Percentiles rank a stretch among this genome's conserved stretches.
phyloP scores from a whole-genome alignment of 2,888 invertebrate genomes.

The Tenthredo distinguenda region DNA sequence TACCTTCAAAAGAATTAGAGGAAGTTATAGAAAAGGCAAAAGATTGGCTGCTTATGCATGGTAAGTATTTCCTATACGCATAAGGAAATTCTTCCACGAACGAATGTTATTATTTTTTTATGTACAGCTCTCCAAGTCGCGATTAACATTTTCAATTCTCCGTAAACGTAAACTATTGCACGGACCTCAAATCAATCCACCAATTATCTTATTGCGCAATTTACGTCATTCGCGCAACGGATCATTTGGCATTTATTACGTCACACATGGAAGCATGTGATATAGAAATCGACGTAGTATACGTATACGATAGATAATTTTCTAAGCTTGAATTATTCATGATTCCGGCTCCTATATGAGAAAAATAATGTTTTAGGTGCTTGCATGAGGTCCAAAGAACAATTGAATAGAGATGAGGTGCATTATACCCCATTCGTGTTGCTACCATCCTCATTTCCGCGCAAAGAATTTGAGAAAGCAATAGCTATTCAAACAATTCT shows the following conservation, averaged over 20 bases:
- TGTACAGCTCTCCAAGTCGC: not conserved
- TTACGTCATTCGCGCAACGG: not conserved
- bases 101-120: not conserved
- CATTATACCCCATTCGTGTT: conserved; percentile 90
- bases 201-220: not conserved
- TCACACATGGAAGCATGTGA: not conserved
- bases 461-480: conserved; percentile 87
- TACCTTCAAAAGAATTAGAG: conserved; percentile 82
- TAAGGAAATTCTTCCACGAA: not conserved
- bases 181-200: not conserved
- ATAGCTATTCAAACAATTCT: conserved; percentile 86
- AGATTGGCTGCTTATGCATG: conserved; percentile 93
- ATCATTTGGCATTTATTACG: not conserved
- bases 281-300: not conserved
- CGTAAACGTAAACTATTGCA: not conserved
- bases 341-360: not conserved
- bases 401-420: conserved; percentile 85
- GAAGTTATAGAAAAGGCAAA: conserved; percentile 87
- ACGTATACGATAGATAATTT: not conserved
- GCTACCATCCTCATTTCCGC: conserved; percentile 89
- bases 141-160: not conserved
- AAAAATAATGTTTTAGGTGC: conserved; percentile 78
- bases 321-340: not conserved
- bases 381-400: conserved; percentile 86
- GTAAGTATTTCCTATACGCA: conserved; percentile 64